phyloP scores from a whole-genome alignment of 2,797 vertebrate species.

The Loriculus beryllinus region DNA sequence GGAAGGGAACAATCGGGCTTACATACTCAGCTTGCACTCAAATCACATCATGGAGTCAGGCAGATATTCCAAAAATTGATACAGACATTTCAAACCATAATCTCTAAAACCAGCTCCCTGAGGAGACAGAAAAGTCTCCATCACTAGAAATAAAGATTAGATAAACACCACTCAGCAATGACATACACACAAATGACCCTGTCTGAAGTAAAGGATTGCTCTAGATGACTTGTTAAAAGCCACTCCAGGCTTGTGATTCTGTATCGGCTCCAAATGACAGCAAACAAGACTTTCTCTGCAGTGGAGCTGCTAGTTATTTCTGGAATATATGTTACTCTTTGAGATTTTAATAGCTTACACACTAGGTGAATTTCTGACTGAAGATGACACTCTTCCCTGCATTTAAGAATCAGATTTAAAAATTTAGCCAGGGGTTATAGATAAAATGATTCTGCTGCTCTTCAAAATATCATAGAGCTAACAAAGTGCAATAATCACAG shows the following conservation, averaged over 20 bases:
- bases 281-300: neutral
- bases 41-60: neutral
- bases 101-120: neutral
- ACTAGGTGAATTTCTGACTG: neutral
- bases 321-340: neutral
- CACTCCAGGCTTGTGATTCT: neutral
- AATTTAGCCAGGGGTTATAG: neutral
- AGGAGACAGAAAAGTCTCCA: neutral
- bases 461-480: neutral
- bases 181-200: neutral
- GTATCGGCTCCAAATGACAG: neutral
- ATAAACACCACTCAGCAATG: neutral
- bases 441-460: neutral
- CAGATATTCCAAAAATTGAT: neutral
- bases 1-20: neutral
- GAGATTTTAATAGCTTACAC: conserved; percentile 1
- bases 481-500: neutral
- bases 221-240: neutral
- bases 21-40: neutral
- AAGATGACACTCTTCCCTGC: neutral
- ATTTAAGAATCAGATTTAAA: neutral
- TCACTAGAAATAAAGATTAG: neutral
- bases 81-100: conserved; percentile 8
- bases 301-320: neutral
- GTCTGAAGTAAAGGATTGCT: neutral